Evolutionary conservation across 2,888 invertebrate genomes (phyloP).

Genomic region (Drosophila neutralis): DNA sequence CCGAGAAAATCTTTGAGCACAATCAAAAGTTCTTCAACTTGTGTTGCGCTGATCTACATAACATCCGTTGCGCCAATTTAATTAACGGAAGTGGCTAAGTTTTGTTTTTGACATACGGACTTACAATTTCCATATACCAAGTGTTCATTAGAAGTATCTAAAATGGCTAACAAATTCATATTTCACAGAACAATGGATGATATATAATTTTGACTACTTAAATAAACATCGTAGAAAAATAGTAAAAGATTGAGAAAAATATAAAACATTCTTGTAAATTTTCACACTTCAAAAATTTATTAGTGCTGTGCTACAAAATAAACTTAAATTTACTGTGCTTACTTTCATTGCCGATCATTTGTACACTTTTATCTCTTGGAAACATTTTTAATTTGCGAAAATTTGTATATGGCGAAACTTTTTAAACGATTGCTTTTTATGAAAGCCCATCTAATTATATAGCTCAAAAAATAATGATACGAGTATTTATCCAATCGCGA

Average conservation of each 20-base stretch:
- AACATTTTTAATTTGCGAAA: not conserved
- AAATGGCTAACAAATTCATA: not conserved
- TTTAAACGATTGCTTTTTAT: not conserved
- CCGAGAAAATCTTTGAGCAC: slow-evolving; percentile 29
- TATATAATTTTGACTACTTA: not conserved
- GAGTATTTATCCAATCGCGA: not conserved
- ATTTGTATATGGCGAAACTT: not conserved
- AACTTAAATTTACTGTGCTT: not conserved
- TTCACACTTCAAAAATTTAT: rapidly evolving
- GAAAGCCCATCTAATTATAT: not conserved
- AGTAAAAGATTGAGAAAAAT: not conserved
- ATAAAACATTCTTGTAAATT: not conserved
- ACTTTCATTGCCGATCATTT: not conserved
- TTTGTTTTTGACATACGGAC: not conserved
- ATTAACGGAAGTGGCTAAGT: slow-evolving; percentile 16
- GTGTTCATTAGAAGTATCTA: not conserved
- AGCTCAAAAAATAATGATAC: not conserved
- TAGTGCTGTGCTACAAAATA: not conserved
- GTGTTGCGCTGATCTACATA: slow-evolving; percentile 14
- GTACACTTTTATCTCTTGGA: not conserved
- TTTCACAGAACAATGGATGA: not conserved
- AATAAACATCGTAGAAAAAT: not conserved
- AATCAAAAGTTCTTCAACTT: slow-evolving; percentile 37
- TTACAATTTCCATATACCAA: not conserved
- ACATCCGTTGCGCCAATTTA: slow-evolving; percentile 16